Conservation (phyloP, 2,888 invertebrate genomes). For the Eupithecia vulgata region DNA sequence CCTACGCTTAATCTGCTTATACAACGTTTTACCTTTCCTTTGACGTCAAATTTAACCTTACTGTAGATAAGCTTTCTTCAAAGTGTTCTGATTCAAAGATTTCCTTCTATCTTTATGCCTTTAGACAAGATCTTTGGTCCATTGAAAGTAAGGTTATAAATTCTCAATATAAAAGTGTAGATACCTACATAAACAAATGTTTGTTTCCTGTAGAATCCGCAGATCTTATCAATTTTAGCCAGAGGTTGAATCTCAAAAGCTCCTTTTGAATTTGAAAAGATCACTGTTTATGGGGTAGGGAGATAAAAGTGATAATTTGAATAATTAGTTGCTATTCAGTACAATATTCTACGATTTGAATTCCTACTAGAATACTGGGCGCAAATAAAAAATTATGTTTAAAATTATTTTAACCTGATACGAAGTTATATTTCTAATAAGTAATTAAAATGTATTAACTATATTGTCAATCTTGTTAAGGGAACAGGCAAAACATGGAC, state of each 20-base stretch:
- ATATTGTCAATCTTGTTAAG: no score
- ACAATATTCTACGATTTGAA: not conserved
- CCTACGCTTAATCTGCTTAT: conserved; percentile 23
- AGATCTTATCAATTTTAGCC: not conserved
- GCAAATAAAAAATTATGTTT: not conserved
- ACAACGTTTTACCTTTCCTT: conserved; percentile 24
- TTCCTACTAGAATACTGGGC: not conserved
- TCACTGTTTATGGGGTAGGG: not conserved
- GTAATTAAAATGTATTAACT: no score
- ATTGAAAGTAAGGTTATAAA: conserved; percentile 18
- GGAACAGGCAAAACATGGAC: no score
- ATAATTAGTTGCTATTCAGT: not conserved
- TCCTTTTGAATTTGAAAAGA: not conserved
- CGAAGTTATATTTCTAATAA: no score
- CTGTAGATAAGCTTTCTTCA: conserved; percentile 24
- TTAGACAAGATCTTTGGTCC: conserved; percentile 21
- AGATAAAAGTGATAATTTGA: not conserved
- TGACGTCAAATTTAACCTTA: conserved; percentile 27
- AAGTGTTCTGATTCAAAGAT: conserved; percentile 24
- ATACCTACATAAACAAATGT: not conserved
- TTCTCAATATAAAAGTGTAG: conserved; percentile 3
- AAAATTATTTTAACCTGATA: no score
- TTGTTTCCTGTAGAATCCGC: not conserved
- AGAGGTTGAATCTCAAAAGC: not conserved
- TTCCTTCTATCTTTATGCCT: conserved; percentile 14